Evolutionary conservation across 2,888 invertebrate species (phyloP).

Genomic region (Carterocephalus palaemon): DNA sequence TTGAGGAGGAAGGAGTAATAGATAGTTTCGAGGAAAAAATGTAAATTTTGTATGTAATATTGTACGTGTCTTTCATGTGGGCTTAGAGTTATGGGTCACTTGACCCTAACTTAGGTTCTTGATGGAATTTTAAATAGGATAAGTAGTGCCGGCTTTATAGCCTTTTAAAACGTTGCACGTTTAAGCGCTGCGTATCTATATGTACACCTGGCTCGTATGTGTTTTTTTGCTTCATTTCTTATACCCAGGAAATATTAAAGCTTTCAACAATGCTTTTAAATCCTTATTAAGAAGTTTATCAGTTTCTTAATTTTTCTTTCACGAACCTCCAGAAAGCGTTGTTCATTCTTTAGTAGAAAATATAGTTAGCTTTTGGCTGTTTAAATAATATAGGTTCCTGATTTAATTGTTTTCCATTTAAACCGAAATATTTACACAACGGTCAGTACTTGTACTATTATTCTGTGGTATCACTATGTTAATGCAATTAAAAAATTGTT

Average conservation of each 20-base stretch:
- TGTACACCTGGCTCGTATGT: neutral
- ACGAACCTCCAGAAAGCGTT: too few relatives aligned
- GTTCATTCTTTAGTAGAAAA: too few relatives aligned
- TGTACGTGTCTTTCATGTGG: conserved; percentile 48
- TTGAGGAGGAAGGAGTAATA: conserved; percentile 51
- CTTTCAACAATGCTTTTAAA: neutral
- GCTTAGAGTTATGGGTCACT: conserved; percentile 64
- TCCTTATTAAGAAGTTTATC: too few relatives aligned
- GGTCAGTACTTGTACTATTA: too few relatives aligned
- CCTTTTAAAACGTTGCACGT: conserved; percentile 35
- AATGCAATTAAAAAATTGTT: too few relatives aligned
- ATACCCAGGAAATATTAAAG: neutral
- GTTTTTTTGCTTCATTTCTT: neutral
- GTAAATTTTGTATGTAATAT: conserved; percentile 41
- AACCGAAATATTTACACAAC: too few relatives aligned
- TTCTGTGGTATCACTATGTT: too few relatives aligned
- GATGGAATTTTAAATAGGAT: conserved; percentile 60
- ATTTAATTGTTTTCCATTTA: too few relatives aligned
- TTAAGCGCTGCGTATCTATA: too few relatives aligned
- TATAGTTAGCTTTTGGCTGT: too few relatives aligned
- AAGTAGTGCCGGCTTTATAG: conserved; percentile 34
- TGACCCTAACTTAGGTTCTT: conserved; percentile 53
- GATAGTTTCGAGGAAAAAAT: conserved; percentile 61
- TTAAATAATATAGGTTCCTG: too few relatives aligned
- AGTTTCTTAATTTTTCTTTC: too few relatives aligned